phyloP scores from a whole-genome alignment of 2,113 vertebrate genomes.

The Neodon shergylaensis region DNA sequence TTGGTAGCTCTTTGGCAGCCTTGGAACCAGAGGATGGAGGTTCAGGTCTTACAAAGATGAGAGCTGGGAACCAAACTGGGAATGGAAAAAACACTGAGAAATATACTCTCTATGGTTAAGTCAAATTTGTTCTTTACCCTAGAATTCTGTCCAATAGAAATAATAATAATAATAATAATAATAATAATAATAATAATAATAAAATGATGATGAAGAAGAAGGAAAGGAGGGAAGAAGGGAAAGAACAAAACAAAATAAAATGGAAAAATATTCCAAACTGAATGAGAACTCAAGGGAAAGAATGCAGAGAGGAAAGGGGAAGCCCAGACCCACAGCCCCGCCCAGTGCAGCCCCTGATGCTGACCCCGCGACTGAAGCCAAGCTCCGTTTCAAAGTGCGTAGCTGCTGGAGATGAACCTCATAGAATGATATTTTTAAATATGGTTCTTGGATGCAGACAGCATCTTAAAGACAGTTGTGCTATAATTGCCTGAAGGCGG shows the following conservation, averaged over 20 bases:
- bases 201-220: neutral
- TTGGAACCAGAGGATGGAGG: neutral
- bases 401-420: neutral
- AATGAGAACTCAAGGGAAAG: neutral
- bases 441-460: neutral
- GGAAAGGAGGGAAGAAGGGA: neutral
- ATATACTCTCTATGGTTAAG: slow-evolving; percentile 52
- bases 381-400: neutral
- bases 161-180: too few relatives aligned
- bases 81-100: neutral
- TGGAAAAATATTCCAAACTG: neutral
- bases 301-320: neutral
- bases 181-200: too few relatives aligned
- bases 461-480: slow-evolving; percentile 50
- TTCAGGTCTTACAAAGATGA: neutral
- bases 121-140: neutral
- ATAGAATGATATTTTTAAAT: neutral
- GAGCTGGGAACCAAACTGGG: neutral
- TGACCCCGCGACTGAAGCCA: neutral
- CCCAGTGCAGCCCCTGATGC: neutral
- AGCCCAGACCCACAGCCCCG: neutral
- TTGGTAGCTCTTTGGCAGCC: neutral
- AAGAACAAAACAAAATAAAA: neutral
- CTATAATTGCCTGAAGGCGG: slow-evolving; percentile 47
- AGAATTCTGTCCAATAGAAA: neutral